Conservation (phyloP, 2,888 invertebrate genomes). For the Oeneis ivallda region DNA sequence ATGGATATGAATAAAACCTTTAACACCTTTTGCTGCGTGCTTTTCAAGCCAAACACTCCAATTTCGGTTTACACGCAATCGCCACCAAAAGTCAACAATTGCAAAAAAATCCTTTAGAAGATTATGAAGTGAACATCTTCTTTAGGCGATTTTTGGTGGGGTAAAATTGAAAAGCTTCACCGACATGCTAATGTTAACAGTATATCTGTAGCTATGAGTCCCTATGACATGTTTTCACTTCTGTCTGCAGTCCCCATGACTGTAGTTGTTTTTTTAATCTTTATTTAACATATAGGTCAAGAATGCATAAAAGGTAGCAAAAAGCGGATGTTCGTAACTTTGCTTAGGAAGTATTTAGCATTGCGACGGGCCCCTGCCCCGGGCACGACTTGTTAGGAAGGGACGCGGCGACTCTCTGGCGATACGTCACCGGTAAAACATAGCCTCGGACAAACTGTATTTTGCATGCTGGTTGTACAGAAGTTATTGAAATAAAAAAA, state of each 20-base stretch:
- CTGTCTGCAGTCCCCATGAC: no score
- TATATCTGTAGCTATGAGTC: no score
- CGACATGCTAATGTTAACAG: no score
- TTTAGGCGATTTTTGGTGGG: no score
- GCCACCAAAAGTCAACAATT: slow-evolving; percentile 35
- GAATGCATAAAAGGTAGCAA: slow-evolving; percentile 13
- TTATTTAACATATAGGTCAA: slow-evolving; percentile 25
- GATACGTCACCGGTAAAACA: slow-evolving; percentile 60
- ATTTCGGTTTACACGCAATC: slow-evolving; percentile 64
- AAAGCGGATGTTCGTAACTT: slow-evolving; percentile 27
- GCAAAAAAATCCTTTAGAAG: no score
- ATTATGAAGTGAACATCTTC: no score
- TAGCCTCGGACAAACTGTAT: slow-evolving; percentile 30
- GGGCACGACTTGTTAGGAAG: slow-evolving; percentile 58
- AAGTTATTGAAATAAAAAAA: neutral
- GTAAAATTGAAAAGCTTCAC: no score
- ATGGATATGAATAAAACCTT: slow-evolving; percentile 73
- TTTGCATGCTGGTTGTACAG: slow-evolving; percentile 22
- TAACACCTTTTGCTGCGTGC: slow-evolving; percentile 71
- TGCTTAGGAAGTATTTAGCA: slow-evolving; percentile 57
- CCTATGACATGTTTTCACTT: no score
- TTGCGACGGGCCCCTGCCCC: slow-evolving; percentile 50
- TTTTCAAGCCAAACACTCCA: slow-evolving; percentile 66
- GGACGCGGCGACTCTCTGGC: slow-evolving; percentile 49
- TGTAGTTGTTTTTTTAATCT: neutral